These are phyloP conservation scores for Stercorarius parasiticus DNA, from an alignment of 2,113 vertebrate genomes.

Conservation along the genomic window DNA sequence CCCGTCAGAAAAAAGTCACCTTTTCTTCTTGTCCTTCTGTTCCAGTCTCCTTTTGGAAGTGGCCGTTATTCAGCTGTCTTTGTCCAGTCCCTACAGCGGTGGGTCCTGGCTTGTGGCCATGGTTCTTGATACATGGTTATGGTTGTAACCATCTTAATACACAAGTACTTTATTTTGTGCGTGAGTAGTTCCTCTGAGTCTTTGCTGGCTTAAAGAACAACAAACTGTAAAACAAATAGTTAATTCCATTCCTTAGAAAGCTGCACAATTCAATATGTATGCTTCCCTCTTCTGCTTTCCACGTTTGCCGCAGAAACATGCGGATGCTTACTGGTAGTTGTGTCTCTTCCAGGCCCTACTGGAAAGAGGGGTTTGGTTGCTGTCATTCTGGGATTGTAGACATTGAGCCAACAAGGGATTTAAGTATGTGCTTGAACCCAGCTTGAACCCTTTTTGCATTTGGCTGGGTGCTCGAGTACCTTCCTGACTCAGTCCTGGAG, in stretches of 20 bases:
- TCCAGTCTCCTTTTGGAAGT: neutral
- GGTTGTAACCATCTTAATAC: neutral
- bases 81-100: fast-evolving
- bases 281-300: neutral
- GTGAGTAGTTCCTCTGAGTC: neutral
- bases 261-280: fast-evolving
- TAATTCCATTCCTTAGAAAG: neutral
- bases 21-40: neutral
- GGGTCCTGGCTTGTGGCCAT: neutral
- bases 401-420: neutral
- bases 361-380: neutral
- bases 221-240: neutral
- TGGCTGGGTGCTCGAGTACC: neutral
- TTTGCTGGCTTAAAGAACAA: neutral
- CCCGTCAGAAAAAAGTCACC: fast-evolving
- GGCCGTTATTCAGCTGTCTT: fast-evolving
- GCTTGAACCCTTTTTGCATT: neutral
- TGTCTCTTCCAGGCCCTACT: neutral
- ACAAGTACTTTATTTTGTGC: neutral
- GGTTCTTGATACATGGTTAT: fast-evolving
- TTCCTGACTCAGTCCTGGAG: neutral
- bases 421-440: neutral
- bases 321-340: neutral
- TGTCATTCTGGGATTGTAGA: neutral
- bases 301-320: neutral